Base-by-base conservation (phyloP, 1,140 invertebrate species). In the Zaprionus taronus region DNA sequence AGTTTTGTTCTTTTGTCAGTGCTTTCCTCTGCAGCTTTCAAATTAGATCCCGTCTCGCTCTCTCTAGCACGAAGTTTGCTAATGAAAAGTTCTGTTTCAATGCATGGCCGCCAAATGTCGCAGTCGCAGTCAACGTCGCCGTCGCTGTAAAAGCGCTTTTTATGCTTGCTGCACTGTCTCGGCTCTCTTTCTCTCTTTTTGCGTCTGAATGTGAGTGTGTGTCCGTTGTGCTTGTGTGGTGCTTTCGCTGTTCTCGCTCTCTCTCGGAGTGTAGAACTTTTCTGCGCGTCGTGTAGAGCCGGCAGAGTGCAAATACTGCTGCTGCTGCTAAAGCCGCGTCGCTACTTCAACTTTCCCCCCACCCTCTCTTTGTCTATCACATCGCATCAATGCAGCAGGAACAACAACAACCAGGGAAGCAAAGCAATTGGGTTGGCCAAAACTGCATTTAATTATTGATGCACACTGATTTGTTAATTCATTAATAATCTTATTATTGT, bases 1-100 rank as follows among this genome's bases (percentile, higher is more conserved):
- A 84, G 83, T 87, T 86, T 62, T 34, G 55, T 86, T 83, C 79
- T 84, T 83, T 81, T 71, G 56, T 51, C 49, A 20, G 17, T 53
- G 78, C 78, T 74, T 84, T 81, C 57, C 81, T 74, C 64, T 56
- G 63, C 55, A 86, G 85, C 85, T 90, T 84, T 90, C 61, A 74
- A 83, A 89, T 90, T 89, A 89, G 85, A 90, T 90, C 84, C 81
- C 73, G 69, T 70, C 79, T 47, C 57, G 41, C 76, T 64, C 83
- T 72, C 69, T 34, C 44, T 47, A 77, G 49, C 68, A 63, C 76
- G 28, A 28, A 60, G 56, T 73, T 73, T 66, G 62, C 73, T 62
- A 72, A 61, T 73, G 49, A 72, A 77, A 77, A 77, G 62, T 77
- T 77, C 63, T 67, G 26, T 69, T 34, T 34, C 31, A 34, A 4